Percentiles rank a stretch among this genome's conserved stretches.
These are phyloP conservation scores for Sarcophilus harrisii DNA, from an alignment of 2,797 vertebrate genomes.

Conservation along the genomic window DNA sequence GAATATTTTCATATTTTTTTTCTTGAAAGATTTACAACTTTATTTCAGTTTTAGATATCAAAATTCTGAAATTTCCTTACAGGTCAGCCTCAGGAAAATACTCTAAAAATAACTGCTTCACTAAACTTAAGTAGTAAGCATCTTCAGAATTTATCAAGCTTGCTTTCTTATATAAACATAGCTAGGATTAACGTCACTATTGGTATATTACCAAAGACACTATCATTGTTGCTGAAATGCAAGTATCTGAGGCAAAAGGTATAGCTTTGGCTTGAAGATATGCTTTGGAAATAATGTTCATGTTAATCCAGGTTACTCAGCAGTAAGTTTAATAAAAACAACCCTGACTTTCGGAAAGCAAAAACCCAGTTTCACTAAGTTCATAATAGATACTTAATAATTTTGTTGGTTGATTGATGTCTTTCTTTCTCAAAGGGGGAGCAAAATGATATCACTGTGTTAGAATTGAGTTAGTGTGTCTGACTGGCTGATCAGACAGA, in stretches of 20 bases:
- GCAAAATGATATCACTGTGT: too few relatives aligned
- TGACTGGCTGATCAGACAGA: too few relatives aligned
- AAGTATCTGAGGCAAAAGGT: slow-evolving; percentile 33
- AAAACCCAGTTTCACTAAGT: not conserved
- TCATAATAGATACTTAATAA: not conserved
- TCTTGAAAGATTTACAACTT: not conserved
- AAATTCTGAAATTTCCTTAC: slow-evolving; percentile 36
- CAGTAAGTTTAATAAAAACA: slow-evolving; percentile 39
- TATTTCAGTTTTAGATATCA: slow-evolving; percentile 46
- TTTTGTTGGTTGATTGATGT: too few relatives aligned
- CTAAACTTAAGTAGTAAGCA: slow-evolving; percentile 44
- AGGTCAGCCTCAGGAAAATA: slow-evolving; percentile 52
- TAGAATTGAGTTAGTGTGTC: too few relatives aligned
- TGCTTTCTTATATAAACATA: slow-evolving; percentile 51
- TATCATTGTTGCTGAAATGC: slow-evolving; percentile 40
- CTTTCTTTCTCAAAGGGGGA: too few relatives aligned
- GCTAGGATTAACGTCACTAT: slow-evolving; percentile 15
- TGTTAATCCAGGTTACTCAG: slow-evolving; percentile 35
- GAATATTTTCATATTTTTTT: slow-evolving; percentile 33
- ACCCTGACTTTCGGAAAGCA: not conserved
- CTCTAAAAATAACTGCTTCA: slow-evolving; percentile 51
- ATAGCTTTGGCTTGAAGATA: slow-evolving; percentile 44
- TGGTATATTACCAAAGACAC: slow-evolving; percentile 42
- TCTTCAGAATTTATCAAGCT: slow-evolving; percentile 13
- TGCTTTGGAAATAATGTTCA: slow-evolving; percentile 47